These are phyloP conservation scores for Mesorhabditis spiculigera DNA, from an alignment of 2,888 invertebrate genomes.

Conservation along the genomic window DNA sequence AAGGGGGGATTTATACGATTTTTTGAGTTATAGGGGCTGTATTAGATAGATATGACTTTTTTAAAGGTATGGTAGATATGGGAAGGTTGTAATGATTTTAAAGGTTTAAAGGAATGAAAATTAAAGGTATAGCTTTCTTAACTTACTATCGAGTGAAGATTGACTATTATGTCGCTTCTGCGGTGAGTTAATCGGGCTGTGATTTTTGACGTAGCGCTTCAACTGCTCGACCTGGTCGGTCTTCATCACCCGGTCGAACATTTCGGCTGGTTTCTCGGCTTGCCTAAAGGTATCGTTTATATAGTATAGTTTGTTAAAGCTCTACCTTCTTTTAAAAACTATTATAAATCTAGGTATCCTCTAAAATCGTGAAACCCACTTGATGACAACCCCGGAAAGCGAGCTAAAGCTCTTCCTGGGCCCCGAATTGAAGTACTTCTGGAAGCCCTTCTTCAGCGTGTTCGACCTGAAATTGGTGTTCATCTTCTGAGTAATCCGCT, in stretches of 20 bases:
- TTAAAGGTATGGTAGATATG: no score
- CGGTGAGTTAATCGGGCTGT: neutral
- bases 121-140: neutral
- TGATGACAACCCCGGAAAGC: neutral
- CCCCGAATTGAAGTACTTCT: neutral
- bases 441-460: constrained; percentile 2
- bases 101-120: no score
- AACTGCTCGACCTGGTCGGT: neutral
- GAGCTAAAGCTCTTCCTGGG: neutral
- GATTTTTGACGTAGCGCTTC: neutral
- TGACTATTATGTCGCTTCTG: neutral
- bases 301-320: neutral
- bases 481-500: neutral
- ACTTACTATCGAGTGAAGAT: constrained; percentile 2
- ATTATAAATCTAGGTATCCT: no score
- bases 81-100: no score
- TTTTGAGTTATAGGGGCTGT: no score
- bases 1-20: no score
- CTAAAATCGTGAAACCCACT: neutral
- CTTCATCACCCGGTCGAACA: constrained; percentile 1
- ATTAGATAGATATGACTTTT: no score
- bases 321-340: neutral
- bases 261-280: neutral
- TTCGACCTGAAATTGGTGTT: neutral
- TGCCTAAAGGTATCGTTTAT: no score